A percentile compares a stretch with the other conserved stretches of the same genome.
Evolutionary conservation across 2,113 vertebrate species (phyloP).

Genomic region (Calyptommatus sinebrachiatus): DNA sequence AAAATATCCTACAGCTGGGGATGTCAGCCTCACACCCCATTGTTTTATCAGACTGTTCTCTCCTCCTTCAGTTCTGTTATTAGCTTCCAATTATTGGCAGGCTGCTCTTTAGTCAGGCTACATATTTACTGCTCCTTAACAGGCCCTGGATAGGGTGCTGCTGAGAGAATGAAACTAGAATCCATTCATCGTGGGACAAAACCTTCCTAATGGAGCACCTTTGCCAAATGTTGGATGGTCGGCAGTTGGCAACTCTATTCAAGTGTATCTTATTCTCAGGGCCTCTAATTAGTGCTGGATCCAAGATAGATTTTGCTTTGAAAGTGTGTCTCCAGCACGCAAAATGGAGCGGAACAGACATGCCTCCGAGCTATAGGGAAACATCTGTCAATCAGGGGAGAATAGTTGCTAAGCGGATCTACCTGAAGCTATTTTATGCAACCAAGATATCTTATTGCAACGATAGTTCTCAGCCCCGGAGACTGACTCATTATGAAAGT

Average conservation of each 20-base stretch:
- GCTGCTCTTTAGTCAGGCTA: too few relatives aligned
- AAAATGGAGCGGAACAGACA: constrained; percentile 33
- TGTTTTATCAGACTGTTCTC: too few relatives aligned
- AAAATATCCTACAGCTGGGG: too few relatives aligned
- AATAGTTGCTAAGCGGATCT: constrained; percentile 21
- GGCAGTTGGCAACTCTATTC: constrained; percentile 17
- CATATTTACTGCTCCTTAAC: too few relatives aligned
- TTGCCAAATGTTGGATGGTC: constrained; percentile 17
- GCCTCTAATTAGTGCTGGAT: constrained; percentile 31
- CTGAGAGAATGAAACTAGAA: background rate
- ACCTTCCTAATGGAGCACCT: constrained; percentile 4
- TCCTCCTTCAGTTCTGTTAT: too few relatives aligned
- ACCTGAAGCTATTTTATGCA: constrained; percentile 13
- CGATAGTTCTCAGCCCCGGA: background rate
- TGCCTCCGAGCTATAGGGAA: constrained; percentile 29
- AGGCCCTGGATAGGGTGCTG: background rate
- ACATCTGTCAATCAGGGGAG: constrained; percentile 31
- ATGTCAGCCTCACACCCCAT: too few relatives aligned
- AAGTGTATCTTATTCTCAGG: constrained; percentile 18
- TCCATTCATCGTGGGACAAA: background rate
- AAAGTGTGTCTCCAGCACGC: constrained; percentile 12
- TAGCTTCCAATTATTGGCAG: too few relatives aligned
- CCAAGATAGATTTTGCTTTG: constrained; percentile 22
- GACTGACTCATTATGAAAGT: constrained; percentile 5
- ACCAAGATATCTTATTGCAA: background rate